Conservation (phyloP, 1,140 invertebrate genomes). For the Aphidius gifuensis region DNA sequence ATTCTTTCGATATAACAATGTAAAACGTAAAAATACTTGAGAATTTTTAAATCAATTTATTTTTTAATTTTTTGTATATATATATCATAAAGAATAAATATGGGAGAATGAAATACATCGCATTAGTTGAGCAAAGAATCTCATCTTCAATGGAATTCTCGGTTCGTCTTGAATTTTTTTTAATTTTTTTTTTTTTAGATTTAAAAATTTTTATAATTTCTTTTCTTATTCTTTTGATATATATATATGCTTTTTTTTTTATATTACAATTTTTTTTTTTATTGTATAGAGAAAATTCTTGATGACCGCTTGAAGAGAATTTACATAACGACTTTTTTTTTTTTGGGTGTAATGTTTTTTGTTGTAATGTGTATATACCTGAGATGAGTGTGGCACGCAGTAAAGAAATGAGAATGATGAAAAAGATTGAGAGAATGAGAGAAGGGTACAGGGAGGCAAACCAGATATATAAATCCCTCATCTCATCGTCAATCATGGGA, state of each 20-base stretch:
- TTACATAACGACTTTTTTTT: constrained; percentile 52
- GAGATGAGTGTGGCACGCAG: constrained; percentile 19
- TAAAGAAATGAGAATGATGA: constrained; percentile 8
- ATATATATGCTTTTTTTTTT: not conserved
- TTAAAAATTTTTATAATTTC: not conserved
- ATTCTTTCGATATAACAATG: too few species aligned
- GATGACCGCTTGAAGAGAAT: constrained; percentile 34
- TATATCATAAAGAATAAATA: too few species aligned
- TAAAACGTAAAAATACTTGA: too few species aligned
- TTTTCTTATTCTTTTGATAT: constrained; percentile 6
- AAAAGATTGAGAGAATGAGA: constrained; percentile 23
- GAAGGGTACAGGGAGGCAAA: constrained; percentile 33
- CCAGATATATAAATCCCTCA: constrained; percentile 27
- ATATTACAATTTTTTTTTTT: too few species aligned
- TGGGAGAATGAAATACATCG: too few species aligned
- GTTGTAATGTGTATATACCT: constrained; percentile 33
- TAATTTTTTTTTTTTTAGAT: not conserved
- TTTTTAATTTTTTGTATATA: too few species aligned
- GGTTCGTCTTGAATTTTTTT: constrained; percentile 1
- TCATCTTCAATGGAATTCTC: not conserved
- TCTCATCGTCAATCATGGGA: constrained; percentile 9
- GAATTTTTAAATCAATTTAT: constrained; percentile 37
- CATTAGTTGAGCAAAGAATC: too few species aligned
- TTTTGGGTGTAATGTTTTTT: constrained; percentile 31
- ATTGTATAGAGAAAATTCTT: not conserved